Conservation (phyloP, 1,140 invertebrate genomes). For the Drosophila nannoptera region DNA sequence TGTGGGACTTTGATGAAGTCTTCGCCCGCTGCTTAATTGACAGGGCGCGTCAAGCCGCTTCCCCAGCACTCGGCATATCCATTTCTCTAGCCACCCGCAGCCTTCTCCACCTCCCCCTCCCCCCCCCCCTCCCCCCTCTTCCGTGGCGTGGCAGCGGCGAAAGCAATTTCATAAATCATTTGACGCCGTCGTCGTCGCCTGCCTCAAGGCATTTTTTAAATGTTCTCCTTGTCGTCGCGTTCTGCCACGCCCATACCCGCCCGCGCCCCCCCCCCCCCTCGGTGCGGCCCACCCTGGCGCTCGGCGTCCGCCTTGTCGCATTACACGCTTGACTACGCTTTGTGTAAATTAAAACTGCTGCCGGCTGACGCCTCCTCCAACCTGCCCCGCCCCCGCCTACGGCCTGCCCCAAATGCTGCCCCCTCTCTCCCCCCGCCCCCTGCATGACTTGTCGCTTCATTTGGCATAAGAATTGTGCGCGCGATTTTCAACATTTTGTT, state of each 20-base stretch:
- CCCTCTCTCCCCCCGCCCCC: not conserved
- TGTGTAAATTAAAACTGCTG: constrained; percentile 77
- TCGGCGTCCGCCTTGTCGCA: constrained; percentile 34
- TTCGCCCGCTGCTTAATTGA: constrained; percentile 20
- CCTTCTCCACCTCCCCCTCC: not conserved
- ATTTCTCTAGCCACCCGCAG: not conserved
- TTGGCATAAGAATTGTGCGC: constrained; percentile 34
- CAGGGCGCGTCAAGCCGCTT: constrained; percentile 7
- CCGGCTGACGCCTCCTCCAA: constrained; percentile 45
- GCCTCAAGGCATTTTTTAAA: constrained; percentile 75
- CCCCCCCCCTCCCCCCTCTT: not conserved
- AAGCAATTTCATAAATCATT: constrained; percentile 79
- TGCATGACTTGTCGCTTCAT: not conserved
- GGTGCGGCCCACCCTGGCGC: no score
- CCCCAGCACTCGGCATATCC: not conserved
- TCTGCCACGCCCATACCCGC: constrained; percentile 2
- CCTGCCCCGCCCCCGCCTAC: not conserved
- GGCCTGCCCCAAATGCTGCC: not conserved
- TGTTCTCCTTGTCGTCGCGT: constrained; percentile 47
- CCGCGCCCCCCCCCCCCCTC: not conserved
- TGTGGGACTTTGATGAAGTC: constrained; percentile 1
- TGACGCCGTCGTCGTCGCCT: constrained; percentile 54
- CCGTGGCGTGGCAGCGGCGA: constrained; percentile 52
- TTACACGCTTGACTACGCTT: constrained; percentile 75
- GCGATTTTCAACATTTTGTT: constrained; percentile 24